Base-by-base conservation (phyloP, 2,888 invertebrate species). In the Agapetus fuscipes region DNA sequence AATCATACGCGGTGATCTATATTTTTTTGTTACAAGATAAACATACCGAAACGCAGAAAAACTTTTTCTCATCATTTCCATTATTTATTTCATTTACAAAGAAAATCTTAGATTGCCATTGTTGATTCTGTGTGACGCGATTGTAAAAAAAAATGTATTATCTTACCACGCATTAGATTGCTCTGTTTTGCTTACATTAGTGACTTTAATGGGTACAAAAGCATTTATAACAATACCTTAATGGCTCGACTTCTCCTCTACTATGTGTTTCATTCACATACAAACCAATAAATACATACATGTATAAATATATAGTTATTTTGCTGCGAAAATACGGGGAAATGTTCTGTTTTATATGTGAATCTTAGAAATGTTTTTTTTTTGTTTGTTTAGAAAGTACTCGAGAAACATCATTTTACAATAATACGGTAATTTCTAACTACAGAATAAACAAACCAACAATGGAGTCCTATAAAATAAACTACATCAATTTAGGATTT, bases 311-410 rank as follows among this genome's bases (percentile, higher is more conserved):
- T 20, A 36, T 38, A 20, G 17, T 13, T 24, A 40, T 34, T 12
- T 32, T 33, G 43, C 40, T 43, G 43, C 39, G 37, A 43, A 43
- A 43, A 40, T 43, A 43, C 43, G 37, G 43, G 30, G 37, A 37
- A 31, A 31, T 27, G 31, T 16, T 27, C 28, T 24, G 17, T 40
- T 29, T 25, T 24, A 27, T 33, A 17, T 28, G 43, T 36, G 39
- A 34, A 27, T 34, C 40, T 43, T 37, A 40, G 26, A 20, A 16
- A 9, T 20, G 9, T 4, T 20, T 20, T 20, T 20, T 34, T 32
- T n/a, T n/a, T n/a, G n/a, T 26, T 31, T 33, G 24, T 34, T 34
- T 32, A 40, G 31, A 37, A 34, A 38, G 37, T 34, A 41, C 28
- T 28, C 28, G 4, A 28, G 13, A 28, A n/a, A 6, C 4, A 20